Percentiles rank a stretch among this genome's conserved stretches.
Evolutionary conservation across 2,797 vertebrate species (phyloP).

Genomic region (Falco rusticolus): DNA sequence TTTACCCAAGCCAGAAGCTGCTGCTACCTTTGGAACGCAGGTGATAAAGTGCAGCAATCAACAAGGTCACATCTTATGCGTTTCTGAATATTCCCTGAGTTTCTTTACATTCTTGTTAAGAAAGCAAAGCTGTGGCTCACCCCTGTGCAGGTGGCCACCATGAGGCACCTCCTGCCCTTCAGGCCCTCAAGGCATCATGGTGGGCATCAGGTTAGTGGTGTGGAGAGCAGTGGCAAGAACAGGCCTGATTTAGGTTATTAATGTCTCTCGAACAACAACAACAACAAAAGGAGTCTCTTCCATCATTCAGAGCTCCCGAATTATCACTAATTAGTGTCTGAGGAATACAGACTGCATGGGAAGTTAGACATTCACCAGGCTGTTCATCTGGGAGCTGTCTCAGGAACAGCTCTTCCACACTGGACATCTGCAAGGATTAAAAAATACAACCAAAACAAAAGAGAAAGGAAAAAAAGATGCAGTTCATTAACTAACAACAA

Average conservation of each 20-base stretch:
- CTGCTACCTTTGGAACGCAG: background rate
- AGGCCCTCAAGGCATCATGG: accelerated
- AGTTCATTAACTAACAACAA: slow-evolving; percentile 47
- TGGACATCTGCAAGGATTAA: slow-evolving; percentile 42
- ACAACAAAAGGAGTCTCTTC: background rate
- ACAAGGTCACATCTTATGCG: accelerated
- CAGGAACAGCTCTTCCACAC: background rate
- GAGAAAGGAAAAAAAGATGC: background rate
- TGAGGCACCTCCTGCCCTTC: background rate
- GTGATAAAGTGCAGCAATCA: background rate
- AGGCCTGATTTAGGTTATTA: background rate
- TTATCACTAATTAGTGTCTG: slow-evolving; percentile 60
- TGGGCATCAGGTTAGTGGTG: background rate
- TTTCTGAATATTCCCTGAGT: background rate
- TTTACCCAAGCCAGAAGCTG: background rate
- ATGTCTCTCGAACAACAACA: background rate
- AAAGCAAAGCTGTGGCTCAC: background rate
- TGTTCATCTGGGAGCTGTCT: slow-evolving; percentile 41
- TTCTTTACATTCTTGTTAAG: background rate
- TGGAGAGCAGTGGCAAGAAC: background rate
- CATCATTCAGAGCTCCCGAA: slow-evolving; percentile 32
- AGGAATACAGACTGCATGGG: slow-evolving; percentile 60
- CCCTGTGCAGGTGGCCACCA: background rate
- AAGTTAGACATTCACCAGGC: slow-evolving; percentile 48
- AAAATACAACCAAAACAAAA: too few relatives aligned